Evolutionary conservation across 1,140 invertebrate species (phyloP).

Genomic region (Tribolium castaneum): DNA sequence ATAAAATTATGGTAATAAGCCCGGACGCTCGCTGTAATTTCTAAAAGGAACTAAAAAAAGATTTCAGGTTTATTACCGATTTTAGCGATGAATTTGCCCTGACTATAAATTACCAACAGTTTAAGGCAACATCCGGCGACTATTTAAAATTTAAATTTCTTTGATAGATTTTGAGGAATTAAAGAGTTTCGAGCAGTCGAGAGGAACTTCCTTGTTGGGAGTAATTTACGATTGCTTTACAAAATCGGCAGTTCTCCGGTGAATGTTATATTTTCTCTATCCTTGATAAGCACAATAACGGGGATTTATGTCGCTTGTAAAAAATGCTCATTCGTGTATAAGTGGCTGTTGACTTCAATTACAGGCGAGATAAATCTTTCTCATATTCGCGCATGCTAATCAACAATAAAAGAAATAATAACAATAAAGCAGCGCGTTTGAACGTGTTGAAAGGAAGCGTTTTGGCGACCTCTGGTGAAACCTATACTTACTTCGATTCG

Average conservation of each 20-base stretch:
- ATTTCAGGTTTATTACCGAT: background rate
- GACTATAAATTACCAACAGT: background rate
- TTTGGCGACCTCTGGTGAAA: conserved; percentile 7
- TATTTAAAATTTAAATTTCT: background rate
- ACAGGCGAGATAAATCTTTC: background rate
- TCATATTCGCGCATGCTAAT: background rate
- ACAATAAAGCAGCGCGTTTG: background rate
- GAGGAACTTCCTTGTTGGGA: background rate
- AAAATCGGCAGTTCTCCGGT: background rate
- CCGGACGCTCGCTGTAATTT: background rate
- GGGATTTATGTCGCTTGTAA: background rate
- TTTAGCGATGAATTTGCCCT: background rate
- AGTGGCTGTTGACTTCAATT: conserved; percentile 13
- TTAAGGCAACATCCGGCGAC: background rate
- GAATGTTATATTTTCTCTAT: background rate
- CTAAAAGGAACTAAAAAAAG: background rate
- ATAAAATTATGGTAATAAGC: background rate
- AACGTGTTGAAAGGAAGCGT: conserved; percentile 39
- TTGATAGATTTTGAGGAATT: background rate
- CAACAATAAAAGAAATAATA: conserved; percentile 28
- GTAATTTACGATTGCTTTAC: background rate
- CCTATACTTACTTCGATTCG: conserved; percentile 50
- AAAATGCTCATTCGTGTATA: background rate
- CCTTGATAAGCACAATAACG: background rate
- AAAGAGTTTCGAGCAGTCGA: background rate